phyloP scores from a whole-genome alignment of 1,140 invertebrate genomes.

The Calliphora vicina region DNA sequence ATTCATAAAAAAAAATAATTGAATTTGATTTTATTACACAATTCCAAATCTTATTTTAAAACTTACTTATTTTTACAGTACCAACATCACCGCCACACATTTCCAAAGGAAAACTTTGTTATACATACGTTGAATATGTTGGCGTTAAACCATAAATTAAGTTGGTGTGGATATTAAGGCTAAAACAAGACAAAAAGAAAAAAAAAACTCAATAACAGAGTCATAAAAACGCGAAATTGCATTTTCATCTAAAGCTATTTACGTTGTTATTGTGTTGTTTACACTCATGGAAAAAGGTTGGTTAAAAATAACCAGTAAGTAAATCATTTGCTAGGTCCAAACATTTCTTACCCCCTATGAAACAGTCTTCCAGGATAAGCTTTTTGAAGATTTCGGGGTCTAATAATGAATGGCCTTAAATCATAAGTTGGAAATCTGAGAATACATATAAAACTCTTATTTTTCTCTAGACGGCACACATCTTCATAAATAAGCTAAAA shows the following conservation, averaged over 20 bases:
- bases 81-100: background rate
- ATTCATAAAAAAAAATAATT: background rate
- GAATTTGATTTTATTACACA: slow-evolving; percentile 10
- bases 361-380: too few species aligned
- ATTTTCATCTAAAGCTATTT: slow-evolving; percentile 6
- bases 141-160: background rate
- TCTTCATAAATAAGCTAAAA: too few species aligned
- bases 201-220: background rate
- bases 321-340: too few species aligned
- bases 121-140: too few species aligned
- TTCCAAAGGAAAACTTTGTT: background rate
- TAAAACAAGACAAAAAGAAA: background rate
- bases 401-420: too few species aligned
- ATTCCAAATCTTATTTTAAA: background rate
- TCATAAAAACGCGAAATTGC: slow-evolving; percentile 5
- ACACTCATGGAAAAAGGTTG: background rate
- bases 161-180: background rate
- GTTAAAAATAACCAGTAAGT: background rate
- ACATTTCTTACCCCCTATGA: too few species aligned
- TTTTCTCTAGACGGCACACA: too few species aligned
- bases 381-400: too few species aligned
- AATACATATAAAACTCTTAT: too few species aligned
- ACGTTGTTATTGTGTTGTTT: background rate
- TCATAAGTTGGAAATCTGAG: too few species aligned
- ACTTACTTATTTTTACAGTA: background rate